Evolutionary conservation across 1,140 invertebrate species (phyloP).

Genomic region (Habropoda laboriosa): DNA sequence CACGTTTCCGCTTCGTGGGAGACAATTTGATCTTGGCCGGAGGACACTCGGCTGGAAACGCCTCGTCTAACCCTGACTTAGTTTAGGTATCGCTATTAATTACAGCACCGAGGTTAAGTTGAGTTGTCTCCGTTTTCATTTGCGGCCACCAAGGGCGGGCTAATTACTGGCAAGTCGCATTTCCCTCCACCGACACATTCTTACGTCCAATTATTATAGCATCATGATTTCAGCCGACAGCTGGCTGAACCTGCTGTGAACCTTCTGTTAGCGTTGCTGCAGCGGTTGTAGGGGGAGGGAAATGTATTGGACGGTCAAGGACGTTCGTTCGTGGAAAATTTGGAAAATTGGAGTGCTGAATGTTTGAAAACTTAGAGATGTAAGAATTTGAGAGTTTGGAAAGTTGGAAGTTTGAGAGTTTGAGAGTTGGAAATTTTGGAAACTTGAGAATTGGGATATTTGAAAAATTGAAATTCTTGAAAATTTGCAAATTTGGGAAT

Average conservation of each 20-base stretch:
- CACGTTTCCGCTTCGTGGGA: conserved; percentile 18
- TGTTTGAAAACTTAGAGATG: too few species aligned
- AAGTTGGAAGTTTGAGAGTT: too few species aligned
- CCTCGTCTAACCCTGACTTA: neutral
- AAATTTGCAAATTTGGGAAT: too few species aligned
- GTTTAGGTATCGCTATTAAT: conserved; percentile 62
- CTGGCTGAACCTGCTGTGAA: neutral
- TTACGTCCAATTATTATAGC: conserved; percentile 57
- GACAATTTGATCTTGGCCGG: conserved; percentile 34
- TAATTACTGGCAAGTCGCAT: conserved; percentile 60
- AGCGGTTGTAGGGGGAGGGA: too few species aligned
- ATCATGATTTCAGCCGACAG: conserved; percentile 31
- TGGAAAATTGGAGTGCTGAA: too few species aligned
- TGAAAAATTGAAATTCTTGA: too few species aligned
- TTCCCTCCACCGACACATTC: conserved; percentile 43
- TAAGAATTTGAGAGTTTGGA: too few species aligned
- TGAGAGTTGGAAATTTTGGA: too few species aligned
- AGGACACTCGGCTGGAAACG: neutral
- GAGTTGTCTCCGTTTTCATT: conserved; percentile 53
- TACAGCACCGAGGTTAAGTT: conserved; percentile 50
- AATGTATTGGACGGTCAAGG: too few species aligned
- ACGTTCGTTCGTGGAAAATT: too few species aligned
- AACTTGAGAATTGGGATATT: too few species aligned
- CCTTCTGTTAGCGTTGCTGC: too few species aligned
- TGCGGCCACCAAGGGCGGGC: conserved; percentile 35